Base-by-base conservation (phyloP, 1,140 invertebrate genomes). In the Drosophila tropicalis region DNA sequence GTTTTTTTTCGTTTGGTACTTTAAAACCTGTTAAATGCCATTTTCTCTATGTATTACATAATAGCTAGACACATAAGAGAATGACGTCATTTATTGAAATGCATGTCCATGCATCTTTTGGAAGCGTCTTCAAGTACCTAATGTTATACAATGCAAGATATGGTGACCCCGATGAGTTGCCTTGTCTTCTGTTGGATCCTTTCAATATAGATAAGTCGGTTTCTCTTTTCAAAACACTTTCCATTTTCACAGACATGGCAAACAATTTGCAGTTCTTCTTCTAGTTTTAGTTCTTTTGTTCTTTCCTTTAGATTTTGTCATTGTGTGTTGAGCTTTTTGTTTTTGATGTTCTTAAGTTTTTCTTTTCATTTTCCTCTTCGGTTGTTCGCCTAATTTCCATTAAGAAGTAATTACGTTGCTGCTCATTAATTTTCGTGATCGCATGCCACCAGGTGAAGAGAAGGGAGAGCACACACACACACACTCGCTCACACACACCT, bases 331-430 rank as follows among this genome's bases (percentile, higher is more conserved):
- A 51, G 44, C 44, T 51, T 64, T 40, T 60, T 12, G 40, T 34
- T 22, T 61, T 55, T n/a, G n/a, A 40, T 32, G 40, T 55, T 68
- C 12, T 51, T 17, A 6, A 51, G 44, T 51, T 51, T 51, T 61
- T 69, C 67, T 32, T 71, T 67, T 71, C 47, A 22, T 68, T 62
- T 64, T 65, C 61, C 34, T 65, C 70, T 51, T 55, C 36, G 44
- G 17, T 55, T 81, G 82, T 86, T 78, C 65, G 79, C 76, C 80
- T 81, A 89, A 87, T 87, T 89, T 87, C 83, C 83, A 87, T 87
- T 81, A 83, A 89, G 83, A 89, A 87, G 84, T 69, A 87, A 87
- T 87, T 87, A 89, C 79, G 84, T 80, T 83, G 83, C 76, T 87
- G 84, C 76, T 83, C 83, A 87, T 87, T 87, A 87, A 87, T 76